Evolutionary conservation across 2,888 invertebrate species (phyloP).

Genomic region (Ormia ochracea): DNA sequence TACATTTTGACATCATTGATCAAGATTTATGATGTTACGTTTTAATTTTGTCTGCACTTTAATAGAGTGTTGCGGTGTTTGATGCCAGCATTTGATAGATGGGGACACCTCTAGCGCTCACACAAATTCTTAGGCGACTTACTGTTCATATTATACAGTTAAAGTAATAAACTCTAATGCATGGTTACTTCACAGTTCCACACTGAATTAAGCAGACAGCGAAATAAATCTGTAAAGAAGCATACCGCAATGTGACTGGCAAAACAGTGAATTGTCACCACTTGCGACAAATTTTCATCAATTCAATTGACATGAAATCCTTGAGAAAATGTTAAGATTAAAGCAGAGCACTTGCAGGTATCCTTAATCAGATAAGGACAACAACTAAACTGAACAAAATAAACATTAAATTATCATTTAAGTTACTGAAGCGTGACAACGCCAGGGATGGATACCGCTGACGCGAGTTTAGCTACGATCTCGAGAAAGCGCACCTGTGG

Average conservation of each 20-base stretch:
- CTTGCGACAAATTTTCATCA: slow-evolving; percentile 61
- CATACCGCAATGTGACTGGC: background rate
- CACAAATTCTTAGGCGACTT: background rate
- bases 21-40: slow-evolving; percentile 49
- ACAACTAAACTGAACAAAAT: no score
- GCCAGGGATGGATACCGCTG: no score
- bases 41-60: slow-evolving; percentile 15
- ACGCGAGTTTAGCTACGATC: no score
- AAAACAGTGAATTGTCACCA: slow-evolving; percentile 53
- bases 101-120: background rate
- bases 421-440: no score
- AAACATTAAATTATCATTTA: no score
- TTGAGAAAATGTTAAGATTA: slow-evolving; percentile 23
- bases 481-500: no score
- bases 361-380: slow-evolving; percentile 35
- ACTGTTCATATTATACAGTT: background rate
- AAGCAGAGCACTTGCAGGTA: background rate
- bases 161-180: slow-evolving; percentile 7
- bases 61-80: slow-evolving; percentile 16
- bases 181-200: background rate
- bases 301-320: slow-evolving; percentile 59
- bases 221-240: background rate
- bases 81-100: background rate
- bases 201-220: background rate
- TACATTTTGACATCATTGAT: slow-evolving; percentile 38